A percentile compares a stretch with the other conserved stretches of the same genome.
These are phyloP conservation scores for Edolisoma coerulescens DNA, from an alignment of 2,113 vertebrate species.

Conservation along the genomic window DNA sequence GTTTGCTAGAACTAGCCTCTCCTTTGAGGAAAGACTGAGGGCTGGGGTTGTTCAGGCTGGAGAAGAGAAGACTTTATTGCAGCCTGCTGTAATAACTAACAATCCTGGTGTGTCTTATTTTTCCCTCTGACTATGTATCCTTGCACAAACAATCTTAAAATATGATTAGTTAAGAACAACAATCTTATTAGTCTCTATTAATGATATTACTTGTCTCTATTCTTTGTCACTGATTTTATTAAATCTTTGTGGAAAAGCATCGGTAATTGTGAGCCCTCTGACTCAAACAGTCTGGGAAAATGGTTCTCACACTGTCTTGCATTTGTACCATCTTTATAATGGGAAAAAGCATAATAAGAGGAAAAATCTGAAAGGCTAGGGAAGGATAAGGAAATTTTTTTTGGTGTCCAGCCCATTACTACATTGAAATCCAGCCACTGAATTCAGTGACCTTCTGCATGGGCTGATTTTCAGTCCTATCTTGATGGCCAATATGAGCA, in stretches of 20 bases:
- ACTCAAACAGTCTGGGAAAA: neutral
- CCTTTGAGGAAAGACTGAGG: neutral
- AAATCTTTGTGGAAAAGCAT: neutral
- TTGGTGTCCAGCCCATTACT: neutral
- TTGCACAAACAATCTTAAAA: neutral
- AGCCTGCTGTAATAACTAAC: neutral
- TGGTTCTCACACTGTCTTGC: neutral
- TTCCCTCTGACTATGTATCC: neutral
- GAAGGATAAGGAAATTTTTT: neutral
- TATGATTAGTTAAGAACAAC: slow-evolving; percentile 8
- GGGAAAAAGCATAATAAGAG: neutral
- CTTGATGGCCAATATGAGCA: neutral
- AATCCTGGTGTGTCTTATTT: neutral
- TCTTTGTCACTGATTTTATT: slow-evolving; percentile 15
- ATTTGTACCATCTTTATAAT: neutral
- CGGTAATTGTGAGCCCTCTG: neutral
- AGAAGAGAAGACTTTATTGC: neutral
- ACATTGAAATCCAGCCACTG: neutral
- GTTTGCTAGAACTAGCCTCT: neutral
- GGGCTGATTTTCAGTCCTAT: neutral
- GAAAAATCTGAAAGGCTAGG: neutral
- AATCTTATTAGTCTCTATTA: neutral
- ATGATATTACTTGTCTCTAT: neutral
- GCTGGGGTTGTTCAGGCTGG: neutral
- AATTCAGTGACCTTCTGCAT: neutral